Conservation (phyloP, 2,797 vertebrate genomes). For the Microctenopoma steveboyesi region DNA sequence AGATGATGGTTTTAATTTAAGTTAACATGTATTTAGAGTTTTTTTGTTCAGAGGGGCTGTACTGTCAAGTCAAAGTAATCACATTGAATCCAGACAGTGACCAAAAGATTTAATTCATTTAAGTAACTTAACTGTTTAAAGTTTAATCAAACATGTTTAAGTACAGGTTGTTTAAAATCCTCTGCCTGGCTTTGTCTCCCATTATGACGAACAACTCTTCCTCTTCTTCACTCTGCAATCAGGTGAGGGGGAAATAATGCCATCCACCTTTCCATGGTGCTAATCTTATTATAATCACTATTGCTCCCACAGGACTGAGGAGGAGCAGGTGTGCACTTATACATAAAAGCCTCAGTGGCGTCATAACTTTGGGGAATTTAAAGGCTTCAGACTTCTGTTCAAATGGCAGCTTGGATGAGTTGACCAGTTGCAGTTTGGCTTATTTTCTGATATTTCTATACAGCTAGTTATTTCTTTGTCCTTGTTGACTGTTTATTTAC, state of each 20-base stretch:
- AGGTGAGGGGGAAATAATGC: constrained; percentile 56
- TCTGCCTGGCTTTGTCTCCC: not conserved
- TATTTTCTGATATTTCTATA: not conserved
- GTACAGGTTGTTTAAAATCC: not conserved
- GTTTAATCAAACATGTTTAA: not conserved
- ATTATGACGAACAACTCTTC: constrained; percentile 8
- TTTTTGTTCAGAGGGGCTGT: not conserved
- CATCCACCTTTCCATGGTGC: constrained; percentile 40
- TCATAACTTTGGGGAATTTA: constrained; percentile 24
- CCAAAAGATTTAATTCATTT: not conserved
- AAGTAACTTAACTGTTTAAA: not conserved
- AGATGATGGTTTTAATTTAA: too few species aligned
- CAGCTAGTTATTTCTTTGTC: not conserved
- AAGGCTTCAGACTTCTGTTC: not conserved
- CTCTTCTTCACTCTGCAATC: constrained; percentile 26
- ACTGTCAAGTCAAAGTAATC: not conserved
- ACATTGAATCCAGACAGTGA: not conserved
- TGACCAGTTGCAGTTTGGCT: not conserved
- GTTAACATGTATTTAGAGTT: not conserved
- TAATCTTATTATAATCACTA: constrained; percentile 50
- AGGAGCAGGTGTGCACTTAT: constrained; percentile 59
- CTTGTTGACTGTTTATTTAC: too few species aligned
- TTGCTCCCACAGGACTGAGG: constrained; percentile 22
- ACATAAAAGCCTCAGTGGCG: constrained; percentile 9
- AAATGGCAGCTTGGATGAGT: not conserved